Evolutionary conservation across 2,797 vertebrate genomes (phyloP).

Genomic region (Schizopygopsis malacanthus): DNA sequence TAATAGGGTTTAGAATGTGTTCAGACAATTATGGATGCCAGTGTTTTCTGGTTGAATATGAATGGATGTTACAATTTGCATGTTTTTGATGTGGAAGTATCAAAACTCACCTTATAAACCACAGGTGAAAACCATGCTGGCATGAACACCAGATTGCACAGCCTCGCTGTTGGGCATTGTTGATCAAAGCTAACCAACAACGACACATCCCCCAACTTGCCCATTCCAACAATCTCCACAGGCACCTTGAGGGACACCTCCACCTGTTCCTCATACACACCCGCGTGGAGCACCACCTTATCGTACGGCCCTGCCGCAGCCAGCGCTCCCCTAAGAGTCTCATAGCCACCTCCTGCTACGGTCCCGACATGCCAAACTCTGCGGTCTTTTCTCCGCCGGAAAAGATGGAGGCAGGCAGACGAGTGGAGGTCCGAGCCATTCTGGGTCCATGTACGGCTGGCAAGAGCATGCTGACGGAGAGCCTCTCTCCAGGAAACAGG

Average conservation of each 20-base stretch:
- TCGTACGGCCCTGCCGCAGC: conserved; percentile 81
- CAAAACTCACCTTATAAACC: conserved; percentile 86
- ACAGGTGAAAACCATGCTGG: conserved; percentile 90
- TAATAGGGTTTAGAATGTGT: conserved; percentile 3
- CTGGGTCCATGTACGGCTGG: conserved; percentile 87
- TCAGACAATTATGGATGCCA: conserved; percentile 2
- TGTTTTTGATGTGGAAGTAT: conserved; percentile 4
- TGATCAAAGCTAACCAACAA: conserved; percentile 87
- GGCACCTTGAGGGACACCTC: conserved; percentile 87
- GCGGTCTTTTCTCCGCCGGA: conserved; percentile 83
- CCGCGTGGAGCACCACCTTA: conserved; percentile 83
- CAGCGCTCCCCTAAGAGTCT: conserved; percentile 82
- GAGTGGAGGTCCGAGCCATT: conserved; percentile 82
- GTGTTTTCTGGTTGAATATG: conserved; percentile 5
- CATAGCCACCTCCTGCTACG: conserved; percentile 78
- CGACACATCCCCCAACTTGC: conserved; percentile 82
- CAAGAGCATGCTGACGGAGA: conserved; percentile 84
- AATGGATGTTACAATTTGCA: neutral
- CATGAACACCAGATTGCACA: conserved; percentile 92
- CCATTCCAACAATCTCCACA: conserved; percentile 85
- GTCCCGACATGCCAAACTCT: conserved; percentile 79
- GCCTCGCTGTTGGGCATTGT: conserved; percentile 85
- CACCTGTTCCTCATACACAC: conserved; percentile 87
- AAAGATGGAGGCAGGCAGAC: conserved; percentile 85
- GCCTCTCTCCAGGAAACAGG: conserved; percentile 87